These are phyloP conservation scores for Blastobasis lacticolella DNA, from an alignment of 2,888 invertebrate species.

Conservation along the genomic window DNA sequence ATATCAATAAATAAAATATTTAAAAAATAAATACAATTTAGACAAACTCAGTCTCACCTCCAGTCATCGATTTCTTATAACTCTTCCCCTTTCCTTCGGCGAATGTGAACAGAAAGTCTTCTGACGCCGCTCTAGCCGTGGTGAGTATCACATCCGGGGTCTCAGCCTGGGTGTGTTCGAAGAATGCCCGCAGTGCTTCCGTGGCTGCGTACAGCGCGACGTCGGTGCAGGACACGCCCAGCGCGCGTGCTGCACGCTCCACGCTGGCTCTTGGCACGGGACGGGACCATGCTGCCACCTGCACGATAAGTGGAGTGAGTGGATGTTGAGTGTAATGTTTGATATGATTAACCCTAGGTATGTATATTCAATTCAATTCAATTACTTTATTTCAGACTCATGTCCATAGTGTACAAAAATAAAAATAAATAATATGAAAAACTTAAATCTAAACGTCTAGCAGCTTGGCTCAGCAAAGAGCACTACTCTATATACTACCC, in stretches of 20 bases:
- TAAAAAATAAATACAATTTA: too few relatives aligned
- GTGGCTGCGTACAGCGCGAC: conserved; percentile 77
- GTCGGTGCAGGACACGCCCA: conserved; percentile 77
- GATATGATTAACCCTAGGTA: not conserved
- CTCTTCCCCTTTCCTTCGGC: conserved; percentile 58
- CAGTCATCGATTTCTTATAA: conserved; percentile 71
- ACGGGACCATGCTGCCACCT: conserved; percentile 81
- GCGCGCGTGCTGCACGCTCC: conserved; percentile 71
- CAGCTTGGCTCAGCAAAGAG: too few relatives aligned
- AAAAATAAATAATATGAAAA: too few relatives aligned
- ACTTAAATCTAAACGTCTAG: too few relatives aligned
- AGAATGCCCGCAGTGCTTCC: conserved; percentile 78
- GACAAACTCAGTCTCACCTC: conserved; percentile 37
- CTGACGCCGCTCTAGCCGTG: conserved; percentile 76
- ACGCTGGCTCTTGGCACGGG: conserved; percentile 74
- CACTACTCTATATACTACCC: too few relatives aligned
- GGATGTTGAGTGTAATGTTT: not conserved
- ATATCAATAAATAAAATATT: too few relatives aligned
- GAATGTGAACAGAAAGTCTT: conserved; percentile 70
- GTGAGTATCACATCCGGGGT: conserved; percentile 76
- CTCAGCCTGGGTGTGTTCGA: conserved; percentile 62
- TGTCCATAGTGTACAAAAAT: too few relatives aligned
- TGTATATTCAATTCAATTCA: not conserved
- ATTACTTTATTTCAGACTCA: too few relatives aligned
- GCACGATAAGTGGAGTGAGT: not conserved